These are phyloP conservation scores for Eucidaris tribuloides DNA, from an alignment of 35 echinoderm and acorn worm genomes.

Conservation along the genomic window DNA sequence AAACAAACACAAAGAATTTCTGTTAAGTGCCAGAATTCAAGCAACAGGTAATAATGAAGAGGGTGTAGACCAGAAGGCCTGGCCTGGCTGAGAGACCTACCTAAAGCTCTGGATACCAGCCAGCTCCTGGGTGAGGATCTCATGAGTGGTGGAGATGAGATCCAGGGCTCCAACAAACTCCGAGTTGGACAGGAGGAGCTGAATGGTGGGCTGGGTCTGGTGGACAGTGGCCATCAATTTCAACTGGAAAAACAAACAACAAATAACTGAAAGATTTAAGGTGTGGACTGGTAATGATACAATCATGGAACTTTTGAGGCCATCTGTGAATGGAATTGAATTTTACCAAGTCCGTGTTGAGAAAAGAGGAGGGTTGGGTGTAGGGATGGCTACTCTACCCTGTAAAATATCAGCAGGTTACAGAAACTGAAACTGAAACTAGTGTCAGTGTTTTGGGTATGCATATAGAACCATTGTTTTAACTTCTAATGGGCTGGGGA, in stretches of 20 bases:
- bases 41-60: too few species aligned
- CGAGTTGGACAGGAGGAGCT: constrained; percentile 91
- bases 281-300: background rate
- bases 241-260: constrained; percentile 52
- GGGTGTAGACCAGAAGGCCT: too few species aligned
- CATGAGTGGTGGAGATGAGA: constrained; percentile 95
- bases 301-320: background rate
- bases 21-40: too few species aligned
- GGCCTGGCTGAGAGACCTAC: constrained; percentile 19
- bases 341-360: background rate
- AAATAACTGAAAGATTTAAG: background rate
- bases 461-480: too few species aligned
- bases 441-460: too few species aligned
- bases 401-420: background rate
- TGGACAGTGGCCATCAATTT: constrained; percentile 98
- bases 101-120: constrained; percentile 96
- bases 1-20: too few species aligned
- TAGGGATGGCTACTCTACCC: too few species aligned
- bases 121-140: constrained; percentile 91
- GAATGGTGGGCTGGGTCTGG: constrained; percentile 95
- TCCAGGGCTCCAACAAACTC: constrained; percentile 99
- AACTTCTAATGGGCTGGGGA: too few species aligned
- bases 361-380: too few species aligned
- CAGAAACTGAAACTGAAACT: background rate
- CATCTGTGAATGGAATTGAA: background rate